Conservation (phyloP, 2,797 vertebrate species). For the Myotis pilosus region DNA sequence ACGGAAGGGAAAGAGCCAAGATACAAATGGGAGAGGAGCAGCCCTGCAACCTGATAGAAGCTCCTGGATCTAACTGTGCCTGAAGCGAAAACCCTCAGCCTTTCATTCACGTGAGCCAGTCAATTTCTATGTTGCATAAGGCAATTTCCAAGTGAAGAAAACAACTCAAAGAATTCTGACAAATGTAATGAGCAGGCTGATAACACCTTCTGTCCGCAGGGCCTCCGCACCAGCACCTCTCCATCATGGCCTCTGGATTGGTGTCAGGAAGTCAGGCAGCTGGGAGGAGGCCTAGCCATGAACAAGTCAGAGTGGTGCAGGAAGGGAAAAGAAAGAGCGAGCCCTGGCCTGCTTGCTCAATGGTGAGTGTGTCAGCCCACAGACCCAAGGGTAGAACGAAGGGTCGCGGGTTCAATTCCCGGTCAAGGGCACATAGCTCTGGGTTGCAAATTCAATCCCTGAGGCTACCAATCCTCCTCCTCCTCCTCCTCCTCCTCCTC, state of each 20-base stretch:
- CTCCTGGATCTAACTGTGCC: neutral
- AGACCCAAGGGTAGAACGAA: too few species aligned
- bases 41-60: neutral
- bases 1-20: neutral
- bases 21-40: neutral
- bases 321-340: too few species aligned
- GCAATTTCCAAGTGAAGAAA: slow-evolving; percentile 33
- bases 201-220: neutral
- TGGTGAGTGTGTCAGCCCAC: too few species aligned
- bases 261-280: neutral
- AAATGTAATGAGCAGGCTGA: neutral
- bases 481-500: too few species aligned
- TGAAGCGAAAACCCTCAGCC: neutral
- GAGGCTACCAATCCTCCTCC: too few species aligned
- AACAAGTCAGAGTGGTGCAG: neutral
- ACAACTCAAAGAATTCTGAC: slow-evolving; percentile 20
- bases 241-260: neutral
- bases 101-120: neutral
- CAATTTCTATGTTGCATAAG: neutral
- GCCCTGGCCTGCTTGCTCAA: too few species aligned
- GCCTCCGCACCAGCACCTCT: neutral
- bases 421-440: too few species aligned
- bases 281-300: neutral
- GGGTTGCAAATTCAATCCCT: too few species aligned
- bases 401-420: too few species aligned